Conservation (phyloP, 1,140 invertebrate species). For the Eubasilissa regina region DNA sequence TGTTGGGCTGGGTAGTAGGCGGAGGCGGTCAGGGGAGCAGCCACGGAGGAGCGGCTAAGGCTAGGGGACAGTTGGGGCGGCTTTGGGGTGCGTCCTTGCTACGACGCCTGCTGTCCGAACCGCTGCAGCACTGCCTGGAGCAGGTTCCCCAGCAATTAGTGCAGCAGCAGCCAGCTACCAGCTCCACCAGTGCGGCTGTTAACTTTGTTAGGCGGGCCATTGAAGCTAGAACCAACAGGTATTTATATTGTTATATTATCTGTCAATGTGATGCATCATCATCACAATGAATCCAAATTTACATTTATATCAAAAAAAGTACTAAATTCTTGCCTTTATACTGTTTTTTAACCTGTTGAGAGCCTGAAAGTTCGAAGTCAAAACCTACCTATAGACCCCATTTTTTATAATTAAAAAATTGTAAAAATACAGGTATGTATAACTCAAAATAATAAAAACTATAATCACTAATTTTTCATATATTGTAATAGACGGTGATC, state of each 20-base stretch:
- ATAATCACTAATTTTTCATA: no score
- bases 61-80: slow-evolving; percentile 88
- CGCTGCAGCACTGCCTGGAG: slow-evolving; percentile 67
- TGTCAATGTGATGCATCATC: no score
- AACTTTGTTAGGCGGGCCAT: slow-evolving; percentile 70
- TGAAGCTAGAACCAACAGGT: slow-evolving; percentile 72
- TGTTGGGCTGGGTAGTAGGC: slow-evolving; percentile 96
- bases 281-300: no score
- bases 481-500: no score
- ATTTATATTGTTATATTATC: slow-evolving; percentile 27
- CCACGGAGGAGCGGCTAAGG: slow-evolving; percentile 84
- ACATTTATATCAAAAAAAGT: no score
- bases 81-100: slow-evolving; percentile 83
- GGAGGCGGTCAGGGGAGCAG: slow-evolving; percentile 91
- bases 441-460: no score
- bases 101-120: slow-evolving; percentile 66
- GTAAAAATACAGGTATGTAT: no score
- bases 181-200: slow-evolving; percentile 64
- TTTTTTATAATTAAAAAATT: no score
- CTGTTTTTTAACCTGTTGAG: no score
- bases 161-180: slow-evolving; percentile 32
- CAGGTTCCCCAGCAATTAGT: slow-evolving; percentile 45
- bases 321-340: no score
- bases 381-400: no score
- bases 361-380: no score